Conservation (phyloP, 2,113 vertebrate species). For the Cyanoderma ruficeps region DNA sequence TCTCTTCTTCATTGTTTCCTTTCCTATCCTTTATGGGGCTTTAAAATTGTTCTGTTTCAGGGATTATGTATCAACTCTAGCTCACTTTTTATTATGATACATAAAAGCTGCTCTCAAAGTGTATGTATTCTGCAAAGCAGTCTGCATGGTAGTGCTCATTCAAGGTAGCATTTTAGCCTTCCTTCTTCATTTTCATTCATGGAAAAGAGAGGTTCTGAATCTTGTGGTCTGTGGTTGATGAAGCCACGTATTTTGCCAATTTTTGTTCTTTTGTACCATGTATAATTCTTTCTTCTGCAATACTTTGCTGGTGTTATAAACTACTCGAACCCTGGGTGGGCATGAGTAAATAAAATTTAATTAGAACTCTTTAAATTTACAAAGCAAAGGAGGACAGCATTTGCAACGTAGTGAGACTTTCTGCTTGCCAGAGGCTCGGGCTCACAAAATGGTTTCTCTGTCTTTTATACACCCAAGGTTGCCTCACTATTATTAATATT, state of each 20-base stretch:
- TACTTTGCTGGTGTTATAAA: not conserved
- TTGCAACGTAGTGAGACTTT: not conserved
- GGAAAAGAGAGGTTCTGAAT: not conserved
- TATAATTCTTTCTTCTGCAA: not conserved
- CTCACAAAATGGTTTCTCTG: not conserved
- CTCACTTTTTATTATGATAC: not conserved
- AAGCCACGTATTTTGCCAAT: not conserved
- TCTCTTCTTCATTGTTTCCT: not conserved
- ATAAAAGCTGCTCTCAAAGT: not conserved
- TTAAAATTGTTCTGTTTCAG: not conserved
- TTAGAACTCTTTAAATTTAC: not conserved
- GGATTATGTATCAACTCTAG: not conserved
- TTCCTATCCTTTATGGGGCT: not conserved
- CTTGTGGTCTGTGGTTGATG: not conserved
- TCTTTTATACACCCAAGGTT: not conserved
- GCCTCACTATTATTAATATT: not conserved
- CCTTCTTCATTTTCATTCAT: not conserved
- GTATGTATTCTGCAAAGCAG: not conserved
- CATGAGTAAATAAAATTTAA: not conserved
- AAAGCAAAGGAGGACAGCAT: not conserved
- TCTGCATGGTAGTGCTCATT: not conserved
- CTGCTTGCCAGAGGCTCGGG: not conserved
- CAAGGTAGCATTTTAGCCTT: not conserved
- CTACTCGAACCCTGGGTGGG: not conserved
- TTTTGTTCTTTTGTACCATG: not conserved